phyloP scores from a whole-genome alignment of 1,140 invertebrate species.

The Pinna nobilis region DNA sequence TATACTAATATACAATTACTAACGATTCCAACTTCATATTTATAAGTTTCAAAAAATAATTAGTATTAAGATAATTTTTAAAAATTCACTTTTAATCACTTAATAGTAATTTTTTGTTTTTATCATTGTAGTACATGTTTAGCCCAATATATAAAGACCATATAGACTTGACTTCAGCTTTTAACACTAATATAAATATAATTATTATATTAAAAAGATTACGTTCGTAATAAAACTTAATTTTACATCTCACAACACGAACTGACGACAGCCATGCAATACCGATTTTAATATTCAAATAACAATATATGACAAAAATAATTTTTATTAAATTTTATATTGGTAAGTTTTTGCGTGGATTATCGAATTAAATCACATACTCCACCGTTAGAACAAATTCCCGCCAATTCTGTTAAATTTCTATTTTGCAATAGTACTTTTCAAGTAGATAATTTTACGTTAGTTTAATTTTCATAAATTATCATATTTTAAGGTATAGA shows the following conservation, averaged over 20 bases:
- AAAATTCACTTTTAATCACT: slow-evolving; percentile 71
- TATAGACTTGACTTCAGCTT: slow-evolving; percentile 77
- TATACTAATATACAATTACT: slow-evolving; percentile 76
- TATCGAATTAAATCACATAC: slow-evolving; percentile 78
- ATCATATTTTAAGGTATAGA: slow-evolving; percentile 75
- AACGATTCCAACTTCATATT: slow-evolving; percentile 76
- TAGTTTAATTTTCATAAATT: slow-evolving; percentile 68
- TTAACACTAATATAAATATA: slow-evolving; percentile 25
- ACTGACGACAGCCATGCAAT: slow-evolving; percentile 78
- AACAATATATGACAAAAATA: slow-evolving; percentile 14
- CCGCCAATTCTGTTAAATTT: slow-evolving; percentile 76
- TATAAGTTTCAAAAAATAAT: slow-evolving; percentile 67
- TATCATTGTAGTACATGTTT: slow-evolving; percentile 77
- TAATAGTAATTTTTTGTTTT: slow-evolving; percentile 72
- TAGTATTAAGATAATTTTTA: slow-evolving; percentile 74
- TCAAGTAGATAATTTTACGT: slow-evolving; percentile 75
- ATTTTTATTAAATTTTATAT: slow-evolving; percentile 59
- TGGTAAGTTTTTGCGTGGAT: slow-evolving; percentile 77
- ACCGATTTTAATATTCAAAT: slow-evolving; percentile 65
- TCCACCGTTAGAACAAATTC: slow-evolving; percentile 77
- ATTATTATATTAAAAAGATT: slow-evolving; percentile 74
- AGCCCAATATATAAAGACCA: slow-evolving; percentile 76
- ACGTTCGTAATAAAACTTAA: slow-evolving; percentile 78
- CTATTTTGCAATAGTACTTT: slow-evolving; percentile 75
- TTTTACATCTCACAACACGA: slow-evolving; percentile 78